Evolutionary conservation across 1,140 invertebrate genomes (phyloP).

Genomic region (Aphelinus certus): DNA sequence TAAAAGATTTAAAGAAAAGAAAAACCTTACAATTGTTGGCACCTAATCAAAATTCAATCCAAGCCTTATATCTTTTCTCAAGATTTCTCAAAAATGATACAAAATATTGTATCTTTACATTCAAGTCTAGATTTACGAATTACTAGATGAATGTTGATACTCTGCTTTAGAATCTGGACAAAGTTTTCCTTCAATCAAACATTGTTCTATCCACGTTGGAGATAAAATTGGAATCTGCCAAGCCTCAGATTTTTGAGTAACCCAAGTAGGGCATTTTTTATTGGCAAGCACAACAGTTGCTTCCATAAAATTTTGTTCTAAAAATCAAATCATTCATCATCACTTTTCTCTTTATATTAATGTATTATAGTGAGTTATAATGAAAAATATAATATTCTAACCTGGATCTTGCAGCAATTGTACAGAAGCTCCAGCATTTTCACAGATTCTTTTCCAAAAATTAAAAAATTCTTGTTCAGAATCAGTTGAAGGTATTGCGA

Average conservation of each 20-base stretch:
- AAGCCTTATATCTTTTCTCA: too few relatives aligned
- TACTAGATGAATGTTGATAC: not conserved
- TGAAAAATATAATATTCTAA: constrained; percentile 41
- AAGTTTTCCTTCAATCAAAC: constrained; percentile 68
- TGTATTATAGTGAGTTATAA: constrained; percentile 14
- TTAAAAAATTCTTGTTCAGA: constrained; percentile 64
- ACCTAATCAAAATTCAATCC: too few relatives aligned
- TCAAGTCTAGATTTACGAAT: not conserved
- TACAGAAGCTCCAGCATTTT: constrained; percentile 68
- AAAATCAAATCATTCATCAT: constrained; percentile 34
- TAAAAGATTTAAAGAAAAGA: too few relatives aligned
- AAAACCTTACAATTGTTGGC: too few relatives aligned
- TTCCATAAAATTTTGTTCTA: constrained; percentile 63
- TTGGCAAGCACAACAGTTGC: constrained; percentile 67
- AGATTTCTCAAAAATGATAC: too few relatives aligned
- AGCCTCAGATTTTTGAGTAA: constrained; percentile 65
- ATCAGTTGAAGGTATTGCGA: constrained; percentile 65
- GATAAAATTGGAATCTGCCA: constrained; percentile 69
- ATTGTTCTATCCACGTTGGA: constrained; percentile 69
- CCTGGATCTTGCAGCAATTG: constrained; percentile 57
- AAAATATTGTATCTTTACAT: too few relatives aligned
- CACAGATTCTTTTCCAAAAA: constrained; percentile 70
- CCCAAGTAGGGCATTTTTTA: constrained; percentile 66
- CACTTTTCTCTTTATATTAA: not conserved
- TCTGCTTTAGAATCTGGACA: constrained; percentile 1